Evolutionary conservation across 2,888 invertebrate genomes (phyloP).

Genomic region (Crepidodera aurea): DNA sequence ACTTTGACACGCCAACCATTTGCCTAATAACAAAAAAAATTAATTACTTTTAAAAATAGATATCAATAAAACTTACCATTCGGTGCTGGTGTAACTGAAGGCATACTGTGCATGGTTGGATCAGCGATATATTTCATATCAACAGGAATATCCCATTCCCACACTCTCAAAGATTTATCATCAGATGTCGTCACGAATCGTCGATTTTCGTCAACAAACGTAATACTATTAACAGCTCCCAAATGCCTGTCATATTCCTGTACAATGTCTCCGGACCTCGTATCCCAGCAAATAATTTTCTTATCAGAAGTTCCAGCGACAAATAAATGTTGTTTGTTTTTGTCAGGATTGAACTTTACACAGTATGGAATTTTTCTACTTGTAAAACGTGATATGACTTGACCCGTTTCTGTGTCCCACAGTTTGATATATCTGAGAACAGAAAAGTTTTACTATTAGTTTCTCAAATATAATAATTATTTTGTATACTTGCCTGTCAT

Average conservation of each 20-base stretch:
- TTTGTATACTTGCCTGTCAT: slow-evolving; percentile 62
- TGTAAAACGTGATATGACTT: slow-evolving; percentile 85
- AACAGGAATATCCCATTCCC: slow-evolving; percentile 99
- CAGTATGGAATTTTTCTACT: slow-evolving; percentile 98
- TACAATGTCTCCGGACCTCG: slow-evolving; percentile 67
- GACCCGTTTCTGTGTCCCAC: slow-evolving; percentile 99
- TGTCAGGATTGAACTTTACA: slow-evolving; percentile 97
- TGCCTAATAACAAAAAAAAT: slow-evolving; percentile 56
- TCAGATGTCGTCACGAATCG: slow-evolving; percentile 99
- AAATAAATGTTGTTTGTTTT: slow-evolving; percentile 96
- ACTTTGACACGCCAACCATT: slow-evolving; percentile 99
- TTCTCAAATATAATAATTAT: neutral
- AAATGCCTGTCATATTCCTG: slow-evolving; percentile 89
- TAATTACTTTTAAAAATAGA: neutral
- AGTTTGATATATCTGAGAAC: slow-evolving; percentile 82
- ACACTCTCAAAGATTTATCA: slow-evolving; percentile 97
- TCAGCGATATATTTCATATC: slow-evolving; percentile 99
- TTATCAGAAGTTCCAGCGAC: slow-evolving; percentile 99
- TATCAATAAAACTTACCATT: slow-evolving; percentile 69
- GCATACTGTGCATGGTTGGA: slow-evolving; percentile 99
- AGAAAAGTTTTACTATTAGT: neutral
- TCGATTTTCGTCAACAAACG: slow-evolving; percentile 98
- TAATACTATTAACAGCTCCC: slow-evolving; percentile 98
- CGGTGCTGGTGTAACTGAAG: slow-evolving; percentile 92
- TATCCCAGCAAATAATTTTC: slow-evolving; percentile 99